Evolutionary conservation across 2,113 vertebrate genomes (phyloP), one percentile per base, ranked within the genome.

Genomic region (Cochlearius cochlearius): DNA sequence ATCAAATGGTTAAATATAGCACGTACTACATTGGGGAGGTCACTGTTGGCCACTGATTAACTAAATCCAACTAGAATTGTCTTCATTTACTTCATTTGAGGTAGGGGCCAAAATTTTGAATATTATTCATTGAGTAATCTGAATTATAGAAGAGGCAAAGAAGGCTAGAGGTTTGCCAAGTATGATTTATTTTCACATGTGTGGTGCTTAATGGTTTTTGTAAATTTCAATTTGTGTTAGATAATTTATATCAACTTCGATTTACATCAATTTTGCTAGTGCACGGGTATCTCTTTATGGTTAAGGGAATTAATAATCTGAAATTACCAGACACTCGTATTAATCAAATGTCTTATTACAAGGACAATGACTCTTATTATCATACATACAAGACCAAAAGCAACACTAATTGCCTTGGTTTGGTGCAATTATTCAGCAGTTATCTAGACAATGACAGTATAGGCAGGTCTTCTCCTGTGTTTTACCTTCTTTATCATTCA

Each of bases 221-320:
- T 95, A 95, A 97, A 96, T 96, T 97, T 95, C 87, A 96, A 77
- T 97, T 96, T 96, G 91, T 94, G 92, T 84, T 92, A 41, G 88
- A 92, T 96, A 97, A 97, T 97, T 97, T 95, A 71, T 90, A 97
- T 97, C 96, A 94, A 64, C 86, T 96, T 94, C 94, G 94, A 95
- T 98, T 97, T 96, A 59, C 96, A 96, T 97, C 92, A 94, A 32
- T 96, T 97, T 96, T 97, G 68, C 69, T 88, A 78, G 74, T 91
- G 80, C 90, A 79, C 76, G 84, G 66, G 76, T 95, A 75, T 93
- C 90, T 68, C 45, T 95, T 96, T 92, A 79, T 85, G 93, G 81
- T 71, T 96, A 93, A 84, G 56, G 56, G 82, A 96, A 97, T 97
- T 96, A 96, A 95, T 96, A 97, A 94, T 92, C 72, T 92, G 93